phyloP scores from a whole-genome alignment of 92 coral and sea anemone genomes.

The Nematostella vectensis region DNA sequence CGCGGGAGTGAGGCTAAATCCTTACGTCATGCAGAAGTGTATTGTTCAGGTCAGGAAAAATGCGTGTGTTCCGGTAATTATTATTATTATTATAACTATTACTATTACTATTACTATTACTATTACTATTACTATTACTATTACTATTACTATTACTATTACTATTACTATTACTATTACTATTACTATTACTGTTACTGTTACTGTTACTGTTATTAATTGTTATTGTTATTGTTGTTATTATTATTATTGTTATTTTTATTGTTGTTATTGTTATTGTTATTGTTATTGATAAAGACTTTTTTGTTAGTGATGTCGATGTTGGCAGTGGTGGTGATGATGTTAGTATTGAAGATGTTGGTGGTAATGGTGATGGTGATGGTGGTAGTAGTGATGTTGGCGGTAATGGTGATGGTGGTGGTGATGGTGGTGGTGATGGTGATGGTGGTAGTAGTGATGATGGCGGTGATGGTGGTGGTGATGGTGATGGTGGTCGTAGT shows the following conservation, averaged over 20 bases:
- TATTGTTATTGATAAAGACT: no score
- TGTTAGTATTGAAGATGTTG: no score
- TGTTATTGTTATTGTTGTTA: no score
- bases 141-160: conserved; percentile 1
- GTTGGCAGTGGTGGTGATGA: no score
- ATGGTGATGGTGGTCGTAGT: no score
- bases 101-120: no score
- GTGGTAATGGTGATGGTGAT: background rate
- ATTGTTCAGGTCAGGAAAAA: conserved; percentile 80
- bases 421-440: background rate
- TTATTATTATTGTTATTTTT: no score
- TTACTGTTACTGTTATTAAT: background rate
- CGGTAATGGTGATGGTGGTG: no score
- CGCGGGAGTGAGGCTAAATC: conserved; percentile 70
- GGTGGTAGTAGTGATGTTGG: no score
- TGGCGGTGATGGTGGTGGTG: conserved; percentile 1
- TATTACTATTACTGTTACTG: background rate
- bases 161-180: background rate
- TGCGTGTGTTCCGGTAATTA: no score
- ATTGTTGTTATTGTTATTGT: no score
- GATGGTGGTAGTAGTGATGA: background rate
- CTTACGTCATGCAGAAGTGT: conserved; percentile 91
- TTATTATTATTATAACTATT: no score
- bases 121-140: background rate
- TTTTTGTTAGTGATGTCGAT: background rate